Percentiles rank a stretch among this genome's conserved stretches.
Evolutionary conservation across 2,113 vertebrate genomes (phyloP).

Genomic region (Mixornis gularis): DNA sequence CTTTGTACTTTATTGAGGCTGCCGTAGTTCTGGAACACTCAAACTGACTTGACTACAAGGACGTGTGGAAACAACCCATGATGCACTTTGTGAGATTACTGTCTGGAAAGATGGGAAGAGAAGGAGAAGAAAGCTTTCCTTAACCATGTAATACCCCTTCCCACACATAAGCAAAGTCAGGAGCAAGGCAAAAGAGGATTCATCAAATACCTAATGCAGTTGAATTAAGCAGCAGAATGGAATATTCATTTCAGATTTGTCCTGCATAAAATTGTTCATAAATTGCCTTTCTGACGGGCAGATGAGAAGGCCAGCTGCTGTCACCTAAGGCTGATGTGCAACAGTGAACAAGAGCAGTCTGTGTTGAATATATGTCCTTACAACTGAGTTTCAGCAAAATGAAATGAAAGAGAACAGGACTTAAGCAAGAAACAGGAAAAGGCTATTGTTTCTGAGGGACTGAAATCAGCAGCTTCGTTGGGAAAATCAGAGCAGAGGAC

Average conservation of each 20-base stretch:
- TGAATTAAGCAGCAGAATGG: not conserved
- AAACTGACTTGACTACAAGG: not conserved
- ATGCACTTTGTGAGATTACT: not conserved
- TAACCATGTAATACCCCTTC: not conserved
- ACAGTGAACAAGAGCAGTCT: not conserved
- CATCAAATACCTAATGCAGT: not conserved
- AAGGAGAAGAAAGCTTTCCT: slow-evolving; percentile 3
- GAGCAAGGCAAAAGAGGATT: not conserved
- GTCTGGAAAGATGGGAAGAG: not conserved
- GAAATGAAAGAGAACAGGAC: not conserved
- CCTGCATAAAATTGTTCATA: not conserved
- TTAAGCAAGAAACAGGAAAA: not conserved
- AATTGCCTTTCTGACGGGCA: not conserved
- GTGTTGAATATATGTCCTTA: not conserved
- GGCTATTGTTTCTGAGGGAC: not conserved
- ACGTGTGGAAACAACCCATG: not conserved
- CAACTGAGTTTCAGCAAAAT: not conserved
- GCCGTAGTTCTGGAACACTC: not conserved
- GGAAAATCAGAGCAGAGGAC: not conserved
- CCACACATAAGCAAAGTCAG: not conserved
- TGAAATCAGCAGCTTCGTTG: not conserved
- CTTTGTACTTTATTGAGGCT: not conserved
- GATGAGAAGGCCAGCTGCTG: slow-evolving; percentile 1
- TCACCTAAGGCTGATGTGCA: not conserved
- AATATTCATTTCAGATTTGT: slow-evolving; percentile 18